phyloP scores from a whole-genome alignment of 2,888 invertebrate genomes.

The Mimas tiliae region DNA sequence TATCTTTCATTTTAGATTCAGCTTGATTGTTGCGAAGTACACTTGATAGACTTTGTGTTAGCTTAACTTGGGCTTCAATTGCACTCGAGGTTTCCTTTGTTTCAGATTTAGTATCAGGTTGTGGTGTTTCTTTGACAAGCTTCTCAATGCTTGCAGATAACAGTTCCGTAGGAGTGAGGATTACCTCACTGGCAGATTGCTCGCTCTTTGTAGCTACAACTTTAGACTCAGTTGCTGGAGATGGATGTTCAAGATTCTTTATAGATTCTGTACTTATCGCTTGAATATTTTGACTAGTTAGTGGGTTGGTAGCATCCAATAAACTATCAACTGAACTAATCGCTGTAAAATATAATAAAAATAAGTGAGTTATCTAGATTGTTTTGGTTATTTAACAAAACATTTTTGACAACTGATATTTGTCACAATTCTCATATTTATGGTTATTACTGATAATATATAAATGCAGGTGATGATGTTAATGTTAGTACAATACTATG shows the following conservation, averaged over 20 bases:
- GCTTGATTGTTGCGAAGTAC: slow-evolving; percentile 64
- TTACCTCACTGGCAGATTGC: slow-evolving; percentile 48
- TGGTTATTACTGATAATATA: too few species aligned
- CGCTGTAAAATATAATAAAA: slow-evolving; percentile 56
- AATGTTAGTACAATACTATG: too few species aligned
- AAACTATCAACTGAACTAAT: slow-evolving; percentile 76
- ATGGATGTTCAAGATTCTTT: slow-evolving; percentile 49
- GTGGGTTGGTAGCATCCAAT: slow-evolving; percentile 66
- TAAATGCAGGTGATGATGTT: too few species aligned
- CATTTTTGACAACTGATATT: neutral
- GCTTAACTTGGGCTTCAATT: slow-evolving; percentile 76
- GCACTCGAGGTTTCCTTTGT: slow-evolving; percentile 64
- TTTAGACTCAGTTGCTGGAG: slow-evolving; percentile 51
- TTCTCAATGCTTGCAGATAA: slow-evolving; percentile 77
- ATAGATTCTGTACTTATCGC: slow-evolving; percentile 52
- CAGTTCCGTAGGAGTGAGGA: slow-evolving; percentile 69
- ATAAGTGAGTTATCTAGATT: neutral
- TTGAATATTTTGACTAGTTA: slow-evolving; percentile 75
- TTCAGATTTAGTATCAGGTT: slow-evolving; percentile 49
- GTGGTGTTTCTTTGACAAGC: slow-evolving; percentile 62
- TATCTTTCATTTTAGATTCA: slow-evolving; percentile 79
- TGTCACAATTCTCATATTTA: neutral
- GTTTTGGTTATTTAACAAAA: neutral
- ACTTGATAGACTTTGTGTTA: slow-evolving; percentile 75
- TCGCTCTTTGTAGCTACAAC: slow-evolving; percentile 56